phyloP scores from a whole-genome alignment of 1,140 invertebrate genomes.

The Aphelenchoides besseyi region DNA sequence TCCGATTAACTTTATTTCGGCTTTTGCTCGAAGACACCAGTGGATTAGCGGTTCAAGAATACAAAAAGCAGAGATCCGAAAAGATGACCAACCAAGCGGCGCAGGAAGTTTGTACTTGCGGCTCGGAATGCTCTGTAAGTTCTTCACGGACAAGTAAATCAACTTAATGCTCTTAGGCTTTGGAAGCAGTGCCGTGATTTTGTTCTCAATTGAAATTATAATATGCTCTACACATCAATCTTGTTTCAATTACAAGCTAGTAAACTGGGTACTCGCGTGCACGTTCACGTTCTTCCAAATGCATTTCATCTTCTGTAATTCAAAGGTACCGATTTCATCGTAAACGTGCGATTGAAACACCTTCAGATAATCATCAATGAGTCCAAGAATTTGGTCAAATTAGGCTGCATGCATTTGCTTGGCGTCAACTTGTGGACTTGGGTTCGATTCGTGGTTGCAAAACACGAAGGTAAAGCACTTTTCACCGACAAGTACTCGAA shows the following conservation, averaged over 20 bases:
- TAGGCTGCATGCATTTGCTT: constrained; percentile 61
- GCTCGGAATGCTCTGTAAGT: constrained; percentile 57
- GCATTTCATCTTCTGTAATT: constrained; percentile 63
- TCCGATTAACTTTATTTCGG: constrained; percentile 26
- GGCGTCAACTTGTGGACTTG: constrained; percentile 61
- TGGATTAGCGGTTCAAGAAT: constrained; percentile 15
- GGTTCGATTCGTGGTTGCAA: constrained; percentile 59
- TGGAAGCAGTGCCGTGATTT: constrained; percentile 58
- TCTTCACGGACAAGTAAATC: not conserved
- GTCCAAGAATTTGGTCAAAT: constrained; percentile 57
- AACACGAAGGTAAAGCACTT: constrained; percentile 44
- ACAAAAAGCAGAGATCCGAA: not conserved
- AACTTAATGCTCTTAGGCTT: constrained; percentile 48
- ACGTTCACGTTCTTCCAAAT: constrained; percentile 62
- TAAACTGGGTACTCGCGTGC: constrained; percentile 53
- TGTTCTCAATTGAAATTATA: constrained; percentile 61
- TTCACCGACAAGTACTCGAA: not conserved
- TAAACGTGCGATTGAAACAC: not conserved
- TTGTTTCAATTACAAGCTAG: constrained; percentile 46
- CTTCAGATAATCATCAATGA: constrained; percentile 50
- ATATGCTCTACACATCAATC: constrained; percentile 46
- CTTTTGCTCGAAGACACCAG: not conserved
- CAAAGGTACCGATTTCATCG: constrained; percentile 47
- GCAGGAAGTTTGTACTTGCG: constrained; percentile 57
- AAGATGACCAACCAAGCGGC: constrained; percentile 28